These are phyloP conservation scores for Xerus rutilus DNA, from an alignment of 2,797 vertebrate genomes.

Conservation along the genomic window DNA sequence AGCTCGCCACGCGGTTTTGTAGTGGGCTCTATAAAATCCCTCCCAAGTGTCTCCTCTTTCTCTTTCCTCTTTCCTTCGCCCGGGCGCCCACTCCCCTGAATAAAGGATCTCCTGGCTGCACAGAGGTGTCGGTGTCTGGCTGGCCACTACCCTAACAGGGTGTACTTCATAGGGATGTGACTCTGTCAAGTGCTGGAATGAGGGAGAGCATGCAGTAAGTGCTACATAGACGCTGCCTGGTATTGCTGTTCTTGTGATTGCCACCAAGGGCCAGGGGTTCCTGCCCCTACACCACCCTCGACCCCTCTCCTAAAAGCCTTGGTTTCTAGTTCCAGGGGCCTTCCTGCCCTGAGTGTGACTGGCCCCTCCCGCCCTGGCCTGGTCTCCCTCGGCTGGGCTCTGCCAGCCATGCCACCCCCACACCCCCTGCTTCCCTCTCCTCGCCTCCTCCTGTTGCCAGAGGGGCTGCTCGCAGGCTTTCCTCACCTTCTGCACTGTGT, in stretches of 20 bases:
- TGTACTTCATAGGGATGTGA: no score
- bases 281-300: fast-evolving
- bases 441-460: fast-evolving
- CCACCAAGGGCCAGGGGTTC: not conserved
- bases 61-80: no score
- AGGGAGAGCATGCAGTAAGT: fast-evolving
- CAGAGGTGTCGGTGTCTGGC: no score
- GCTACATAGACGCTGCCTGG: fast-evolving
- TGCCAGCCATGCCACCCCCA: fast-evolving
- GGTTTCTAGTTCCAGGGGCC: not conserved
- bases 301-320: no score
- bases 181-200: no score
- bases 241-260: no score
- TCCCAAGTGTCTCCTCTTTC: no score
- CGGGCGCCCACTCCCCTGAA: no score
- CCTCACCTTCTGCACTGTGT: not conserved
- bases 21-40: no score
- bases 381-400: fast-evolving
- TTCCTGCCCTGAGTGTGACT: not conserved
- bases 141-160: no score
- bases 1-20: no score
- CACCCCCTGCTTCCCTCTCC: not conserved
- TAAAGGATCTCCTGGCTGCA: no score
- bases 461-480: not conserved
- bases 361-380: fast-evolving